Percentiles rank a stretch among this genome's conserved stretches.
Evolutionary conservation across 2,888 invertebrate species (phyloP).

Genomic region (Patella caerulea): DNA sequence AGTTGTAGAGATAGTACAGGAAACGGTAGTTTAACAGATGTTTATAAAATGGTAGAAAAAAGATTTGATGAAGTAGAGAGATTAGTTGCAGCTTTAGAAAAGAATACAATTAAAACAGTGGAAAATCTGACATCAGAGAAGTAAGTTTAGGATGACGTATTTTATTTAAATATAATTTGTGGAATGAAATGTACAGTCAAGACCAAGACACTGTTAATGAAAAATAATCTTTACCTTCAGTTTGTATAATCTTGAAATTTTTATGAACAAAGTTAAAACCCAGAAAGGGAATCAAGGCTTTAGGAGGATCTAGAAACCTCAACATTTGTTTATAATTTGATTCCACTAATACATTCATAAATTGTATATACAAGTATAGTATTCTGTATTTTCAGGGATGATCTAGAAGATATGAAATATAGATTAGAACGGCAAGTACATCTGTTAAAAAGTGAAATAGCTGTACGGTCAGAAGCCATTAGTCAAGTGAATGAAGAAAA

Average conservation of each 20-base stretch:
- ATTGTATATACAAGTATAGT: too few species aligned
- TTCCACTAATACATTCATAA: too few species aligned
- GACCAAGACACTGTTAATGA: too few species aligned
- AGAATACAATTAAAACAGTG: not conserved
- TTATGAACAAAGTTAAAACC: too few species aligned
- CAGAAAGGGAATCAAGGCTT: too few species aligned
- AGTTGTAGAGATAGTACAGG: not conserved
- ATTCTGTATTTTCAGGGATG: not conserved
- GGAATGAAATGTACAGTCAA: too few species aligned
- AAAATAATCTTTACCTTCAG: too few species aligned
- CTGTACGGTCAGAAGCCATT: not conserved
- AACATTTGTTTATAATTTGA: too few species aligned
- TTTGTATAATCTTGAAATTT: too few species aligned
- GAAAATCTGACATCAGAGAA: not conserved
- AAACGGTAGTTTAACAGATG: not conserved
- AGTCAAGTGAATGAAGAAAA: constrained; percentile 1
- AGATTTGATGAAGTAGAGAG: not conserved
- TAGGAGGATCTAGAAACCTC: too few species aligned
- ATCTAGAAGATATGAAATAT: not conserved
- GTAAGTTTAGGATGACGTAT: not conserved
- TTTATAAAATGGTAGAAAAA: not conserved
- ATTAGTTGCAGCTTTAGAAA: not conserved
- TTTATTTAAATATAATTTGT: too few species aligned
- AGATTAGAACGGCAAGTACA: not conserved
- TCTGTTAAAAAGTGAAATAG: not conserved